These are phyloP conservation scores for Ferrisia virgata DNA, from an alignment of 2,888 invertebrate species.

Conservation along the genomic window DNA sequence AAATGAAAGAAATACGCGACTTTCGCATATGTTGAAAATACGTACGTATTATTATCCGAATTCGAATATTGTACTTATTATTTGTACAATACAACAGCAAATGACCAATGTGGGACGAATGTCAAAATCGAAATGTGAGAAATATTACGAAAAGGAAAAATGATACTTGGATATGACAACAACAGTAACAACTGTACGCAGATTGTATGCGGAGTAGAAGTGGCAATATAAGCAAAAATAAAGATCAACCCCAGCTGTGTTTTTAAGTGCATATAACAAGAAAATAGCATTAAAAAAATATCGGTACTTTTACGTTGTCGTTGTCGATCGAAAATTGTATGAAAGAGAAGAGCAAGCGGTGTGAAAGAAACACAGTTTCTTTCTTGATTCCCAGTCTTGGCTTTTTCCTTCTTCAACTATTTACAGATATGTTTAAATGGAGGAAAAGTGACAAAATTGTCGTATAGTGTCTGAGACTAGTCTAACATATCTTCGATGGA, in stretches of 20 bases:
- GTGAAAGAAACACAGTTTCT: neutral
- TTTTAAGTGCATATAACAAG: slow-evolving; percentile 20
- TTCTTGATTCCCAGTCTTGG: neutral
- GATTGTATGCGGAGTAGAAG: no score
- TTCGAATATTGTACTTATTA: no score
- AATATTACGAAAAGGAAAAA: no score
- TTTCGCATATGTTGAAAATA: neutral
- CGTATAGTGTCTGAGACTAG: neutral
- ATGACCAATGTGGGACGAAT: no score
- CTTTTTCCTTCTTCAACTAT: neutral
- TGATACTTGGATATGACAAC: neutral
- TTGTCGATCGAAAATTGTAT: neutral
- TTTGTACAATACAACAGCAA: no score
- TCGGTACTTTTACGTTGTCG: neutral
- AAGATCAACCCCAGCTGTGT: slow-evolving; percentile 28
- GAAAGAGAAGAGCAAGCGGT: neutral
- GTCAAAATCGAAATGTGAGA: no score
- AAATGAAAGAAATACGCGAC: neutral
- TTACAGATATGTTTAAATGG: no score
- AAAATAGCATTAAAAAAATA: slow-evolving; percentile 28
- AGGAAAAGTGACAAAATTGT: no score
- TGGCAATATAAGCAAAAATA: slow-evolving; percentile 10
- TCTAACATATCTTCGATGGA: neutral
- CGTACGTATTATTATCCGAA: no score
- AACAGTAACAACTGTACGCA: neutral